Base-by-base conservation (phyloP, 2,113 vertebrate species). In the Peromyscus maniculatus region DNA sequence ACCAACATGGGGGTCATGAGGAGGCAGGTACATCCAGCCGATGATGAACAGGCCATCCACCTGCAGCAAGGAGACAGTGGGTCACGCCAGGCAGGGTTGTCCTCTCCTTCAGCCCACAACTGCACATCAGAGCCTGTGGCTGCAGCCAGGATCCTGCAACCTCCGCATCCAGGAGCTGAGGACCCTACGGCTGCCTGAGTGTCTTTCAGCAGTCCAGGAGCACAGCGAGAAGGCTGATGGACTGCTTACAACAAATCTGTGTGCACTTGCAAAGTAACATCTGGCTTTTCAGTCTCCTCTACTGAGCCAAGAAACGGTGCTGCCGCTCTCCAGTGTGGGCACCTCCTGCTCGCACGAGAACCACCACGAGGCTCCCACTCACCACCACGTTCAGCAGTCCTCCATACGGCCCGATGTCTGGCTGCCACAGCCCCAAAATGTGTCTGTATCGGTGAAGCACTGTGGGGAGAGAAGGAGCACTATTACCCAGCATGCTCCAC, bases 351-450 rank as follows among this genome's bases (percentile, higher is more conserved):
- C 16, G 0, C 31, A 28, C 15, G 15, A 59, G 67, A 57, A 8
- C 52, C 87, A n/a, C 31, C 71, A 19, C 0, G 4, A 52, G 46
- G 39, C 87, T 5, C 5, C 1, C 19, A 98, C 99, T 98, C 98
- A 99, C 99, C 99, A 99, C 99, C 93, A 99, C 99, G 0, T 99
- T 99, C n/a, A 99, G 99, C 96, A 99, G 99, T 97, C 99, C 99
- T 79, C 99, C 99, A 0, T 99, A 99, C 0, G 99, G 99, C 83
- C 99, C 99, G 0, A 99, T 99, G 97, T 99, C 99, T 0, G 99
- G 99, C 98, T 99, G 99, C 99, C 99, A 99, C n/a, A 99, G 77
- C 0, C 99, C 99, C 98, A 99, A 96, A 95, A 99, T 99, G 93
- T 99, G 99, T 96, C 99, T 98, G 97, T 99, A 99, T 0, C 99